These are phyloP conservation scores for Pteria penguin DNA, from an alignment of 2,888 invertebrate species.

Conservation along the genomic window DNA sequence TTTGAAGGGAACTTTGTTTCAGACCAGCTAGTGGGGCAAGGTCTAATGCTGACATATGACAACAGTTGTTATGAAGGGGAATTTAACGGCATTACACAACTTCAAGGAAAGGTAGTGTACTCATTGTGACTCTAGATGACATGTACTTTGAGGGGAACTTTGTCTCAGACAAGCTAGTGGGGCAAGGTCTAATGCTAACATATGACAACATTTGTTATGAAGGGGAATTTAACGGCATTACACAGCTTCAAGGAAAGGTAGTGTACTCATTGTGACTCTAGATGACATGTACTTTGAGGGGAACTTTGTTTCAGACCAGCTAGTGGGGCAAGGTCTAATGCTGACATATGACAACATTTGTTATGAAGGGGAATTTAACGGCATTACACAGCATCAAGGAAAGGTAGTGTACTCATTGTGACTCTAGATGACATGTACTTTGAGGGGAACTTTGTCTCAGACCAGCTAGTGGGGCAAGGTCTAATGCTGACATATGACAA, in stretches of 20 bases:
- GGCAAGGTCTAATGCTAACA: slow-evolving; percentile 92
- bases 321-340: slow-evolving; percentile 92
- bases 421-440: slow-evolving; percentile 94
- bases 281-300: slow-evolving; percentile 96
- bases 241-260: slow-evolving; percentile 87
- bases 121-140: slow-evolving; percentile 92
- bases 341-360: slow-evolving; percentile 92
- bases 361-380: slow-evolving; percentile 93
- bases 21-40: slow-evolving; percentile 90
- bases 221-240: slow-evolving; percentile 90
- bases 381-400: slow-evolving; percentile 88
- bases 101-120: slow-evolving; percentile 84
- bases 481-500: slow-evolving; percentile 93
- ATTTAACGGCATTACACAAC: slow-evolving; percentile 88
- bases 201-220: slow-evolving; percentile 94
- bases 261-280: slow-evolving; percentile 86
- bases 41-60: slow-evolving; percentile 93
- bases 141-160: slow-evolving; percentile 95
- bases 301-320: slow-evolving; percentile 88
- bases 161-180: slow-evolving; percentile 88
- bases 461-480: slow-evolving; percentile 90
- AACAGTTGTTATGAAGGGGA: slow-evolving; percentile 94
- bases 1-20: slow-evolving; percentile 93
- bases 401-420: slow-evolving; percentile 91
- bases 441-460: slow-evolving; percentile 91